Percentiles rank a stretch among this genome's conserved stretches.
These are phyloP conservation scores for Thalassarche chlororhynchos DNA, from an alignment of 2,113 vertebrate species.

Conservation along the genomic window DNA sequence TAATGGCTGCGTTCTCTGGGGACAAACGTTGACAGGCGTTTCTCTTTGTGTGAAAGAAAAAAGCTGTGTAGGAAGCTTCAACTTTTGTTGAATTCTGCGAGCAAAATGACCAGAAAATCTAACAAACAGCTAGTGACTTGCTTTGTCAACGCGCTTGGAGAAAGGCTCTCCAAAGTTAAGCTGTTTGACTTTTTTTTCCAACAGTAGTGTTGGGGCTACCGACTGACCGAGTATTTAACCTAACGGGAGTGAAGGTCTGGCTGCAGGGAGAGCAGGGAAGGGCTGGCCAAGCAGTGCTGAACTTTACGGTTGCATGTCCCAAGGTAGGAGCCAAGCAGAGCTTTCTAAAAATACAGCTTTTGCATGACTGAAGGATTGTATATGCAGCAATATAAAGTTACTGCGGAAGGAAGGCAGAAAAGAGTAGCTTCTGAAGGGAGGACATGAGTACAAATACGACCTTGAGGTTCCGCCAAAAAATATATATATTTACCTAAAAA, in stretches of 20 bases:
- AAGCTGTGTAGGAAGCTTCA: not conserved
- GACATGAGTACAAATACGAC: not conserved
- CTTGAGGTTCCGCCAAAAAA: not conserved
- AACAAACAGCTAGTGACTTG: not conserved
- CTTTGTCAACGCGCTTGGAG: not conserved
- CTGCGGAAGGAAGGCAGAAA: not conserved
- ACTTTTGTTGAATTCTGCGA: not conserved
- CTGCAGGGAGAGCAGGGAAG: not conserved
- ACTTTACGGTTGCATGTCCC: not conserved
- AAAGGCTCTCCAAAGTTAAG: not conserved
- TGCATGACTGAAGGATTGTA: not conserved
- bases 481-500: not conserved
- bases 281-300: not conserved
- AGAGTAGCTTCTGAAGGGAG: not conserved
- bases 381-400: conserved; percentile 2
- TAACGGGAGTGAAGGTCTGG: not conserved
- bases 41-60: not conserved
- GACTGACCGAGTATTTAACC: not conserved
- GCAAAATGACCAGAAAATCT: not conserved
- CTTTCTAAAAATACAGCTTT: conserved; percentile 45
- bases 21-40: not conserved
- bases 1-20: not conserved
- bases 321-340: not conserved
- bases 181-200: not conserved
- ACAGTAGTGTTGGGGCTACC: not conserved